phyloP scores from a whole-genome alignment of 2,113 vertebrate genomes.

The Willisornis vidua region DNA sequence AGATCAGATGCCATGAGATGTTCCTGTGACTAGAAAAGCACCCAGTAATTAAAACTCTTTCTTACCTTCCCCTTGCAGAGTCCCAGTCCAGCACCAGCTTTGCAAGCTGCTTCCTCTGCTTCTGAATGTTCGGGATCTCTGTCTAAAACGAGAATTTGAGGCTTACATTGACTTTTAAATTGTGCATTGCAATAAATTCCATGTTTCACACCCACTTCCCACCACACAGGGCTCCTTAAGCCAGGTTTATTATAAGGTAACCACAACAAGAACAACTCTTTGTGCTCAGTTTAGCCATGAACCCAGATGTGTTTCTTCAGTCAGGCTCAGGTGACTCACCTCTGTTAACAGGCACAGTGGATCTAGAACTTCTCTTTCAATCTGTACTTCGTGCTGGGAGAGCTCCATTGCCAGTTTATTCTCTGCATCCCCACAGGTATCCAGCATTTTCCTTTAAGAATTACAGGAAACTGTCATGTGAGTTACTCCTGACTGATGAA shows the following conservation, averaged over 20 bases:
- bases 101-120: constrained; percentile 95
- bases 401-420: constrained; percentile 91
- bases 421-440: constrained; percentile 93
- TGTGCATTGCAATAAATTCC: not conserved
- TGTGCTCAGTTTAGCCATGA: not conserved
- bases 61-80: constrained; percentile 92
- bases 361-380: constrained; percentile 94
- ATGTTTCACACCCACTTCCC: not conserved
- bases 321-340: constrained; percentile 68
- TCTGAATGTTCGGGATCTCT: constrained; percentile 97
- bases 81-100: constrained; percentile 96
- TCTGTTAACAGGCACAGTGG: constrained; percentile 89
- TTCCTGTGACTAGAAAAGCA: fast-evolving
- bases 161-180: not conserved
- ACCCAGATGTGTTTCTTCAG: not conserved
- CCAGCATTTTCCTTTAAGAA: constrained; percentile 90
- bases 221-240: not conserved
- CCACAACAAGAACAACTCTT: no score
- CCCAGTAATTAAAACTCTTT: not conserved
- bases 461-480: not conserved
- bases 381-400: constrained; percentile 89
- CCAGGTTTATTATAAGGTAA: not conserved
- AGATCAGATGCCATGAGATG: not conserved
- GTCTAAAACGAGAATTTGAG: constrained; percentile 70
- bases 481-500: not conserved